Evolutionary conservation across 2,888 invertebrate species (phyloP).

Genomic region (Lampropteryx suffumata): DNA sequence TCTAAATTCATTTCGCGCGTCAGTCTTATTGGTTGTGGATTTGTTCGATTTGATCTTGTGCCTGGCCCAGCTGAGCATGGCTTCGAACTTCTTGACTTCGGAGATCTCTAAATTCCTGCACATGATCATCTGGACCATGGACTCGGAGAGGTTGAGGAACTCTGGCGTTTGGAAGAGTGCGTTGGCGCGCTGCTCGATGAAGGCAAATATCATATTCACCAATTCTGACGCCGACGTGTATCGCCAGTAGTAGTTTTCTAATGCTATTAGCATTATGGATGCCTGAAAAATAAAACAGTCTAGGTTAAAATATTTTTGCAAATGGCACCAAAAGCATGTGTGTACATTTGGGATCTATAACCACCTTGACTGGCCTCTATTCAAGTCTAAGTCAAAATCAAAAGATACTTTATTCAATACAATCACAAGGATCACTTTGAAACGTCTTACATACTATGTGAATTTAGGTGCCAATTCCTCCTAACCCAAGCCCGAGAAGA

Average conservation of each 20-base stretch:
- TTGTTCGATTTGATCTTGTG: slow-evolving; percentile 89
- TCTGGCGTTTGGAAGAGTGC: slow-evolving; percentile 92
- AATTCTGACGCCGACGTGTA: slow-evolving; percentile 96
- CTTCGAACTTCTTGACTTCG: slow-evolving; percentile 95
- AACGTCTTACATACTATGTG: too few relatives aligned
- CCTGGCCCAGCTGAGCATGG: slow-evolving; percentile 95
- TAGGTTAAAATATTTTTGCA: too few relatives aligned
- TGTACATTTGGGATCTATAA: too few relatives aligned
- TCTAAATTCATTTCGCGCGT: slow-evolving; percentile 94
- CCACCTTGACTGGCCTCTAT: too few relatives aligned
- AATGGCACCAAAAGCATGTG: too few relatives aligned
- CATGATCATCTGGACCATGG: slow-evolving; percentile 97
- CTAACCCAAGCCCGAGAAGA: too few relatives aligned
- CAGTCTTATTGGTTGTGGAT: slow-evolving; percentile 89
- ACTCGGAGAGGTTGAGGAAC: slow-evolving; percentile 94
- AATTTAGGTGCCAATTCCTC: too few relatives aligned
- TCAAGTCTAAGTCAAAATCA: too few relatives aligned
- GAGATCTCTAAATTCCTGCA: slow-evolving; percentile 94
- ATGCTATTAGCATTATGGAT: slow-evolving; percentile 95
- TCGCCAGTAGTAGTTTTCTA: slow-evolving; percentile 98
- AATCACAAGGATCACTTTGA: too few relatives aligned
- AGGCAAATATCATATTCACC: slow-evolving; percentile 96
- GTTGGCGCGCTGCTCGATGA: slow-evolving; percentile 93
- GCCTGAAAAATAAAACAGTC: slow-evolving; percentile 83
- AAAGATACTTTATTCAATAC: too few relatives aligned